Evolutionary conservation across 2,888 invertebrate species (phyloP), one percentile per base, ranked within the genome.

Genomic region (Diaperis boleti): DNA sequence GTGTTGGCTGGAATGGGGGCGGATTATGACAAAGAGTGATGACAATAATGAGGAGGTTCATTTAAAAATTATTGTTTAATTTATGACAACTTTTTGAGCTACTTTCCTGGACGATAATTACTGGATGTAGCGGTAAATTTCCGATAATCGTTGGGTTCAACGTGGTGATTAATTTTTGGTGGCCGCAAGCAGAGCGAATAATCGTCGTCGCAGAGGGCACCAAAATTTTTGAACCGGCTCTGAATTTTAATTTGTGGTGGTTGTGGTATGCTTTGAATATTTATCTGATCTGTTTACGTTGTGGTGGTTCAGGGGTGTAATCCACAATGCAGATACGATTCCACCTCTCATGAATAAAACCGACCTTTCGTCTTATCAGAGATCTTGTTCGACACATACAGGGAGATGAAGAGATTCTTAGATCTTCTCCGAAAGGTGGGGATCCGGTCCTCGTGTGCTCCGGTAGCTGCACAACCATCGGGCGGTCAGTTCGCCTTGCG

Each of bases 341-440:
- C n/a, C n/a, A n/a, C n/a, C n/a, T 10, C 29, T 49, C 49, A 35
- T 15, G 50, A 33, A 20, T 37, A 45, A 29, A 45, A 29, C 3
- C 11, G 42, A 35, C 18, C 41, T 10, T 39, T n/a, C 22, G 22
- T 33, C 35, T 50, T 50, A 50, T 50, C 50, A 18, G 8, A 11
- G 20, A 50, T 50, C 50, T 35, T 35, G 50, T 33, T 4, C 50
- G 10, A 50, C 47, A 47, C 18, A n/a, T n/a, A n/a, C n/a, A n/a
- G n/a, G n/a, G n/a, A 31, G 50, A 50, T 50, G 50, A 50, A 33
- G 47, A 47, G 11, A 31, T 50, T 50, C 50, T 50, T 50, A 35
- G 18, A 50, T 50, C 50, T 50, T 50, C 50, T 33, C 50, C 50
- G 50, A 50, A 47, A 50, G 50, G 50, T 50, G 50, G 50, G 50